These are phyloP conservation scores for Rana temporaria DNA, from an alignment of 2,113 vertebrate species.

Conservation along the genomic window DNA sequence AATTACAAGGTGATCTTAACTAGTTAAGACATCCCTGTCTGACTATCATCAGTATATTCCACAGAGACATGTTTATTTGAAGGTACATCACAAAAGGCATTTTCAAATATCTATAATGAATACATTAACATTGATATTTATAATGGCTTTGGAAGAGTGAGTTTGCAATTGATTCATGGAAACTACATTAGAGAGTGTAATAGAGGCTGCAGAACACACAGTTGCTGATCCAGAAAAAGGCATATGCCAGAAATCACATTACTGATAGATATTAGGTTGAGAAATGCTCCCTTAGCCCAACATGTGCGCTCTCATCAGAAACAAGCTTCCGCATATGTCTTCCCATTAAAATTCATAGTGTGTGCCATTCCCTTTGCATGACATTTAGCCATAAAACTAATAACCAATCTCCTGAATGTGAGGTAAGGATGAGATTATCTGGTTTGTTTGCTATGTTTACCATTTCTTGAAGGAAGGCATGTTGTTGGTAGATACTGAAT, in stretches of 20 bases:
- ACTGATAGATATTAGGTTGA: conserved; percentile 55
- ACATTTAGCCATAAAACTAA: conserved; percentile 58
- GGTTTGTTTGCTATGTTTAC: conserved; percentile 23
- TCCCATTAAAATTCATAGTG: conserved; percentile 54
- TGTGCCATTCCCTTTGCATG: conserved; percentile 56
- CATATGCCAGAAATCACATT: conserved; percentile 57
- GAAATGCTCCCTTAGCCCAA: conserved; percentile 53
- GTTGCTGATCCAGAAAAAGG: conserved; percentile 57
- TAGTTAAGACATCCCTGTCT: conserved; percentile 18
- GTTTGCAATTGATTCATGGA: conserved; percentile 52
- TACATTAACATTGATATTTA: conserved; percentile 47
- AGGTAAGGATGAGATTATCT: conserved; percentile 32
- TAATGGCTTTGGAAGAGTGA: conserved; percentile 46
- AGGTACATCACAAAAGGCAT: conserved; percentile 36
- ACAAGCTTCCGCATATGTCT: conserved; percentile 54
- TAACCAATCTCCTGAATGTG: conserved; percentile 48
- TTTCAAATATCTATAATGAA: conserved; percentile 46
- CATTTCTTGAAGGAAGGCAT: not conserved
- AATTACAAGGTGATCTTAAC: conserved; percentile 15
- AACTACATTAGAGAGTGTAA: conserved; percentile 44
- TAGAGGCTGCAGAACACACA: conserved; percentile 48
- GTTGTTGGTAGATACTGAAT: not conserved
- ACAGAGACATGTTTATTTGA: conserved; percentile 16
- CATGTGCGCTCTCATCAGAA: conserved; percentile 50
- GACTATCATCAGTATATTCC: conserved; percentile 5